Base-by-base conservation (phyloP, 2,797 vertebrate genomes). In the Artibeus lituratus region DNA sequence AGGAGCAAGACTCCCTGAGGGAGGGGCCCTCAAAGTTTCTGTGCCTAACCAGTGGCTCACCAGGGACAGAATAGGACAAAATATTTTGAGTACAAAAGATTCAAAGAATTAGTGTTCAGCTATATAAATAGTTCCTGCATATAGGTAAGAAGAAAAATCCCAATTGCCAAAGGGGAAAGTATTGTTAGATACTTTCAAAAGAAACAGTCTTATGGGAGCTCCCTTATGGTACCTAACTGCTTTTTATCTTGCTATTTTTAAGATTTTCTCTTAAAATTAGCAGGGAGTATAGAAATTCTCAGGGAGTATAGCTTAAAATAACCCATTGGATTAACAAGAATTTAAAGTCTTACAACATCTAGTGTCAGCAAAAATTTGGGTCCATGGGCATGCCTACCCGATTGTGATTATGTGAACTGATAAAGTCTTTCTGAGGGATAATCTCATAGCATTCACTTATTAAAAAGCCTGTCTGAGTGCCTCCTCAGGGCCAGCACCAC, bases 291-390 rank as follows among this genome's bases (percentile, higher is more conserved):
- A n/a, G n/a, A 90, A 39, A 10, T 87, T 96, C 74, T 92, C 44
- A 74, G 53, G 82, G n/a, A 87, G 69, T 86, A 35, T 35, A 90
- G 35, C 53, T 83, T n/a, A 59, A 80, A 87, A 42, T 72, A 14
- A 96, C 65, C 55, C 72, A 51, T 15, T 72, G 12, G 73, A 78
- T 85, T 74, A 94, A 89, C 18, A 88, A 94, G 91, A 51, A 37
- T 65, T 32, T 15, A 15, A 35, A 80, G 26, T n/a, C 10, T 5
- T 67, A 29, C 10, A 69, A 67, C 35, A 72, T 32, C 4, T 11
- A 73, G 2, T 24, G 18, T 80, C 32, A 26, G 53, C 14, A 77
- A 51, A 10, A 14, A 21, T 15, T 11, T 19, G 44, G 37, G 32
- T 35, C 42, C 57, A 1, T 10, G 65, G 57, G 21, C 44, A 19